Evolutionary conservation across 1,140 invertebrate genomes (phyloP).

Genomic region (Sitobion miscanthi): DNA sequence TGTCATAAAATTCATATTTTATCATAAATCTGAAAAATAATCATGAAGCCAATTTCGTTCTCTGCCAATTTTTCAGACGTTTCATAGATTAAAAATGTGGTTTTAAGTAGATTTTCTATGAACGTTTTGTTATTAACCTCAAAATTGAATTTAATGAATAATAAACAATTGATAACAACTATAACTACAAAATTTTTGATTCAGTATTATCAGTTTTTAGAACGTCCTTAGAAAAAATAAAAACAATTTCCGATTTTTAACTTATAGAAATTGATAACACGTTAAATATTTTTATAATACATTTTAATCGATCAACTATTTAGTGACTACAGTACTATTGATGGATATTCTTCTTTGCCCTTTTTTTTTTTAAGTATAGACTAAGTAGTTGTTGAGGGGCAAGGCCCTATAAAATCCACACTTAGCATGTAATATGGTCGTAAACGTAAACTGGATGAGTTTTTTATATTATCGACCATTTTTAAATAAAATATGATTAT

Average conservation of each 20-base stretch:
- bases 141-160: background rate
- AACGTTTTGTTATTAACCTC: too few species aligned
- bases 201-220: background rate
- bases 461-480: background rate
- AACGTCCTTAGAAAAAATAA: background rate
- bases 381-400: background rate
- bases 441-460: background rate
- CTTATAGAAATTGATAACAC: background rate
- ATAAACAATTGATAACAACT: background rate
- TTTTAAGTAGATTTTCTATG: too few species aligned
- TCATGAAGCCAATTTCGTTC: background rate
- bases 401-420: background rate
- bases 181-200: background rate
- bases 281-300: background rate
- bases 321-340: background rate
- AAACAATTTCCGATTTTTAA: background rate
- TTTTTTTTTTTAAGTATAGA: background rate
- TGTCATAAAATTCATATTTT: background rate
- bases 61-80: background rate
- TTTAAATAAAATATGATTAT: slow-evolving; percentile 4
- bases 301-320: background rate
- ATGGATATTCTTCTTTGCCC: background rate
- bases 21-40: background rate
- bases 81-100: background rate
- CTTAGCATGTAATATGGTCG: background rate